Evolutionary conservation across 2,797 vertebrate genomes (phyloP), one percentile per base, ranked within the genome.

Genomic region (Myotis planiceps): DNA sequence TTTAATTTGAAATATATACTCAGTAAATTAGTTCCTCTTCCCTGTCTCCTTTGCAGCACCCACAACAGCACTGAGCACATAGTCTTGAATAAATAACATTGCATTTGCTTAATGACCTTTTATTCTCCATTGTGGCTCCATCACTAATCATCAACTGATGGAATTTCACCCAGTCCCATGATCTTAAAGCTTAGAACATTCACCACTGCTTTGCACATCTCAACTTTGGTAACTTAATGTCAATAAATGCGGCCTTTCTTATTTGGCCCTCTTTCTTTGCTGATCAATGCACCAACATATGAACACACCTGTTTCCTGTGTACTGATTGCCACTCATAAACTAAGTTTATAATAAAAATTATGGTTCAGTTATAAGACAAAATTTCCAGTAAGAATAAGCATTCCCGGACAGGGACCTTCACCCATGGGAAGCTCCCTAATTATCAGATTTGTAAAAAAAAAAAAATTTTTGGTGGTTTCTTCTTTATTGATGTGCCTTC

Each of bases 401-500:
- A 74, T 95, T 95, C 82, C 21, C 68, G 34, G 72, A 45, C 66
- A 3, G 21, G 42, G 32, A 72, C 37, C 21, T 83, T 87, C 53
- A 66, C 29, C 6, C 37, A 72, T 19, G 13, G 39, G 23, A 75
- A 80, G 25, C 12, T 58, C 55, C 37, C 87, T 72, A 78, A 87
- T 49, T 66, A 72, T 83, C 53, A 87, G 34, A 81, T 34, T 27
- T 60, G 15, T 15, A 53, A 42, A 42, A 42, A 42, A 42, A 53
- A 53, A 53, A 53, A 55, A 42, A 2, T 42, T 69, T 55, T 97
- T 98, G 29, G 99, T 71, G 10, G 99, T 99, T 76, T 99, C 99
- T 96, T 99, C 99, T 97, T 98, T 53, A 99, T 99, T 99, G 97
- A 99, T 98, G 89, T 98, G 99, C 93, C 96, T 99, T 99, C 99